Evolutionary conservation across 92 coral and sea anemone species (phyloP).

Genomic region (Epizoanthus ramosus): DNA sequence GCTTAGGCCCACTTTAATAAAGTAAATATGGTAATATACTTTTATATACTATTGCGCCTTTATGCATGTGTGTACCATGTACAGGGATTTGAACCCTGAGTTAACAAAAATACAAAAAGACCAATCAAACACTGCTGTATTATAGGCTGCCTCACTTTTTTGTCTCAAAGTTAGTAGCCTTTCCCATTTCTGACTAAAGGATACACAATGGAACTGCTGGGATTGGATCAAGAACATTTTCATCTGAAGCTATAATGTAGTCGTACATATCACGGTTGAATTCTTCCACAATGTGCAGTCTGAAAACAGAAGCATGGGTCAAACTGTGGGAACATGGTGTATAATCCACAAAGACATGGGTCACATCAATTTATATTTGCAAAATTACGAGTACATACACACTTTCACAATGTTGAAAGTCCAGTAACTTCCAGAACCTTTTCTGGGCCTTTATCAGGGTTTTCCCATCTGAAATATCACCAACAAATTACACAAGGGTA

Average conservation of each 20-base stretch:
- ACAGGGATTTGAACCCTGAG: too few relatives aligned
- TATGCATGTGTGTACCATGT: too few relatives aligned
- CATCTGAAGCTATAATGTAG: constrained; percentile 97
- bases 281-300: constrained; percentile 95
- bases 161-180: too few relatives aligned
- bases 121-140: too few relatives aligned
- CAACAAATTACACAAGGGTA: not conserved
- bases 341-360: not conserved
- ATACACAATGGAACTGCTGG: constrained; percentile 65
- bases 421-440: not conserved
- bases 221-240: constrained; percentile 70
- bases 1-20: too few relatives aligned
- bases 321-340: not conserved
- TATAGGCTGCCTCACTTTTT: too few relatives aligned
- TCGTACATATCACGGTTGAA: constrained; percentile 96
- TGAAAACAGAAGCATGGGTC: constrained; percentile 21
- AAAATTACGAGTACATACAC: not conserved
- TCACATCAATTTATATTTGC: not conserved
- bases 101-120: too few relatives aligned
- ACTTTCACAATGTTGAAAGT: not conserved
- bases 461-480: too few relatives aligned
- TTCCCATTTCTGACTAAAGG: constrained; percentile 50
- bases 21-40: too few relatives aligned
- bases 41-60: too few relatives aligned
- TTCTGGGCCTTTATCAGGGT: too few relatives aligned